Percentiles rank a stretch among this genome's conserved stretches.
Evolutionary conservation across 2,888 invertebrate species (phyloP).

Genomic region (Teleiodes luculella): DNA sequence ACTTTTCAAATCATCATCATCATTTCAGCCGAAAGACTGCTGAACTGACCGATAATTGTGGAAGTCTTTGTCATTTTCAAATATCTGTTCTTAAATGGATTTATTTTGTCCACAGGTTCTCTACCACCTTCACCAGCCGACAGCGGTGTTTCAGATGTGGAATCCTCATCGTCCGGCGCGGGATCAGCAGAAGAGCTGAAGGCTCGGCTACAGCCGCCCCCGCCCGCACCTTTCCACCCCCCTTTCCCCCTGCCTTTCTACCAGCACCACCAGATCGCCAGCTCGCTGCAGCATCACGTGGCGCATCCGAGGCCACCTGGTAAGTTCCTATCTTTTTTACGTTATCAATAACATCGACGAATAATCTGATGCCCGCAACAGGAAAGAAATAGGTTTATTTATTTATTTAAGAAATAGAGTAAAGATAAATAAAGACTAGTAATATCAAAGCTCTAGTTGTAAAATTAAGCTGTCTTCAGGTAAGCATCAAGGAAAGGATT

Average conservation of each 20-base stretch:
- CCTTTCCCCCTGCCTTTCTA: slow-evolving; percentile 82
- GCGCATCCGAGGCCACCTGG: slow-evolving; percentile 71
- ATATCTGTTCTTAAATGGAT: not conserved
- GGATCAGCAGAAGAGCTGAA: slow-evolving; percentile 90
- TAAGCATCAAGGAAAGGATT: too few relatives aligned
- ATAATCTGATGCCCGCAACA: too few relatives aligned
- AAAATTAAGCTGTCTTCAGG: too few relatives aligned
- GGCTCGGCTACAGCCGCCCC: slow-evolving; percentile 89
- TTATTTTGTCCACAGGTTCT: slow-evolving; percentile 82
- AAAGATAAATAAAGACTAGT: too few relatives aligned
- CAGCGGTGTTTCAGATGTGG: slow-evolving; percentile 97
- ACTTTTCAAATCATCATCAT: too few relatives aligned
- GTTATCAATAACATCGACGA: not conserved
- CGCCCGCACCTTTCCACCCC: slow-evolving; percentile 71
- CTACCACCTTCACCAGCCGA: slow-evolving; percentile 98
- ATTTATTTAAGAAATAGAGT: too few relatives aligned
- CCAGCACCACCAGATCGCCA: slow-evolving; percentile 79
- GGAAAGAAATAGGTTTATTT: too few relatives aligned
- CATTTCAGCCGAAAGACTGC: too few relatives aligned
- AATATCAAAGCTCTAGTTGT: too few relatives aligned
- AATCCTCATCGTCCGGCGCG: slow-evolving; percentile 92
- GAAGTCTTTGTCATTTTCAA: too few relatives aligned
- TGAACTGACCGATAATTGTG: too few relatives aligned
- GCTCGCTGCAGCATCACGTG: slow-evolving; percentile 72
- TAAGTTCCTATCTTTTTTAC: slow-evolving; percentile 31